These are phyloP conservation scores for Ceratosolen solmsi DNA, from an alignment of 1,140 invertebrate genomes.

Conservation along the genomic window DNA sequence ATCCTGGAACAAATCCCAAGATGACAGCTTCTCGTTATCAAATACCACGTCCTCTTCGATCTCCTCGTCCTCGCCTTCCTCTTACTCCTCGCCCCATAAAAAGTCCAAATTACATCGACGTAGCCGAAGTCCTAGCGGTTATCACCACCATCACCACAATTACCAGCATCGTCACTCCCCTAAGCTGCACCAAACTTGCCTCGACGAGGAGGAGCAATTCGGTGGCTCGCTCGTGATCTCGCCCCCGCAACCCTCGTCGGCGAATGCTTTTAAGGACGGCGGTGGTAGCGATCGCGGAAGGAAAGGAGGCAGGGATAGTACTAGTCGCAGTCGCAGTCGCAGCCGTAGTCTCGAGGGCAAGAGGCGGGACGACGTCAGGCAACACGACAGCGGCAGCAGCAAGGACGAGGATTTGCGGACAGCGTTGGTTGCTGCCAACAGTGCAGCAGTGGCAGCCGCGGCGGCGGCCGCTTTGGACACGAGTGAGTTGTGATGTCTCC, in stretches of 20 bases:
- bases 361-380: neutral
- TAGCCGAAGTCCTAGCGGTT: conserved; percentile 9
- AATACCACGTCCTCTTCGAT: conserved; percentile 42
- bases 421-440: conserved; percentile 53
- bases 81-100: conserved; percentile 58
- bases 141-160: conserved; percentile 26
- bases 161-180: conserved; percentile 30
- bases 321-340: conserved; percentile 3
- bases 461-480: conserved; percentile 57
- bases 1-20: neutral
- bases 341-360: conserved; percentile 11
- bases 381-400: conserved; percentile 43
- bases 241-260: conserved; percentile 69
- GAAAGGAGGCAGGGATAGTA: no score
- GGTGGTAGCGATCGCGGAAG: neutral
- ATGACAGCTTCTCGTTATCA: neutral
- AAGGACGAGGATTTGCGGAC: conserved; percentile 71
- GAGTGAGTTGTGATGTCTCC: conserved; percentile 63
- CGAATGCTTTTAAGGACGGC: conserved; percentile 63
- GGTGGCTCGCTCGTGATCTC: conserved; percentile 69
- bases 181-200: neutral
- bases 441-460: neutral
- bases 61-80: conserved; percentile 63
- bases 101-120: conserved; percentile 25
- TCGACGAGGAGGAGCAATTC: conserved; percentile 69